Conservation (phyloP, 2,113 vertebrate genomes). For the Potamarius usumacintae region DNA sequence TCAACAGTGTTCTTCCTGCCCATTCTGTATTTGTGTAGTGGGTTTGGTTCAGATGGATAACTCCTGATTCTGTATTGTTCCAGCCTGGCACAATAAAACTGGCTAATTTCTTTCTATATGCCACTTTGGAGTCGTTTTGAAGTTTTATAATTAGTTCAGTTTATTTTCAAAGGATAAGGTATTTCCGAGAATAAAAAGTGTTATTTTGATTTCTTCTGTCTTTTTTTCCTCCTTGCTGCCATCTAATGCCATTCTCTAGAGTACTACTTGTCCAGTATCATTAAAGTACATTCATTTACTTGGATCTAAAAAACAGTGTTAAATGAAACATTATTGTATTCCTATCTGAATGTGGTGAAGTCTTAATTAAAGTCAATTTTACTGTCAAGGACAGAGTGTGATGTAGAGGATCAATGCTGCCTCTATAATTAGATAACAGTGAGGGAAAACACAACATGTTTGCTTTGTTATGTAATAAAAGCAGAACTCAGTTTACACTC, state of each 20-base stretch:
- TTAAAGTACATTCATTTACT: background rate
- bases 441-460: conserved; percentile 64
- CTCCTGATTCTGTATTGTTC: background rate
- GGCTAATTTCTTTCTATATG: background rate
- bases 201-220: background rate
- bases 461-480: conserved; percentile 71
- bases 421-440: conserved; percentile 61
- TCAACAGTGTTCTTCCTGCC: conserved; percentile 29
- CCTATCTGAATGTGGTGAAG: conserved; percentile 19
- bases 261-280: background rate
- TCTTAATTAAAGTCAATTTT: conserved; percentile 36
- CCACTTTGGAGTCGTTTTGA: background rate
- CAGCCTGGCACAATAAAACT: background rate
- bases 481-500: conserved; percentile 63
- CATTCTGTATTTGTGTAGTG: conserved; percentile 36
- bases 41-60: conserved; percentile 30
- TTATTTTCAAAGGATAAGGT: background rate
- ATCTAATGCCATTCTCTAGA: background rate
- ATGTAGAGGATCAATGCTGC: conserved; percentile 39
- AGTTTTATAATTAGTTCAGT: background rate
- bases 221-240: background rate
- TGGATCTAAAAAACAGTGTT: background rate
- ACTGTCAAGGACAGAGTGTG: conserved; percentile 29
- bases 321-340: conserved; percentile 1
- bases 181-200: background rate